Evolutionary conservation across 2,888 invertebrate genomes (phyloP).

Genomic region (Syrista parreyssii): DNA sequence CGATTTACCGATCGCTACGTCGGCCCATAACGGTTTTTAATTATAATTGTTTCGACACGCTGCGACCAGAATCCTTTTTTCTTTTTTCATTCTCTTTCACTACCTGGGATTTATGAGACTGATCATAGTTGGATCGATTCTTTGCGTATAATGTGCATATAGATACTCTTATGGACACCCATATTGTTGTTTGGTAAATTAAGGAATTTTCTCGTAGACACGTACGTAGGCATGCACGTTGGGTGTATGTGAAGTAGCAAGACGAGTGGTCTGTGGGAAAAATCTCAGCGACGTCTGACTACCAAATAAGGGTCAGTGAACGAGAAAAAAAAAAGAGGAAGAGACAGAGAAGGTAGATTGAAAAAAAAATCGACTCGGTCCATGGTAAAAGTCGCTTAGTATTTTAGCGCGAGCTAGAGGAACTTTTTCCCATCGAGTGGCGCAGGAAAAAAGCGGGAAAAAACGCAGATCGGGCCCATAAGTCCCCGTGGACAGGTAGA

Average conservation of each 20-base stretch:
- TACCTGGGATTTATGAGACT: neutral
- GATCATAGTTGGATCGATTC: neutral
- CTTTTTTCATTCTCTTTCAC: neutral
- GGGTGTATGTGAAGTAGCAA: neutral
- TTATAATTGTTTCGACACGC: constrained; percentile 52
- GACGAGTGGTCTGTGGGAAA: neutral
- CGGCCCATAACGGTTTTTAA: constrained; percentile 50
- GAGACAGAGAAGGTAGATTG: constrained; percentile 22
- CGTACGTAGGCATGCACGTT: neutral
- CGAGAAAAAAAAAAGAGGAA: constrained; percentile 30
- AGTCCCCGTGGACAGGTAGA: constrained; percentile 8
- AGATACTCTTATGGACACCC: neutral
- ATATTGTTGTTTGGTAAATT: neutral
- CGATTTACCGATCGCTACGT: constrained; percentile 47
- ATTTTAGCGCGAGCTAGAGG: neutral
- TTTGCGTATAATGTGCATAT: neutral
- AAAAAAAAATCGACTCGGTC: constrained; percentile 3
- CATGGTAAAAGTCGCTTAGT: constrained; percentile 1
- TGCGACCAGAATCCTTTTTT: neutral
- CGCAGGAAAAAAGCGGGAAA: neutral
- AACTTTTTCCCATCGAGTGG: neutral
- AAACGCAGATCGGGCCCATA: neutral
- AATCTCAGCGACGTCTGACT: neutral
- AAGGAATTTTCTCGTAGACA: neutral
- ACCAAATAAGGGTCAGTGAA: constrained; percentile 14